Conservation (phyloP, 2,113 vertebrate genomes). For the Chinchilla lanigera region DNA sequence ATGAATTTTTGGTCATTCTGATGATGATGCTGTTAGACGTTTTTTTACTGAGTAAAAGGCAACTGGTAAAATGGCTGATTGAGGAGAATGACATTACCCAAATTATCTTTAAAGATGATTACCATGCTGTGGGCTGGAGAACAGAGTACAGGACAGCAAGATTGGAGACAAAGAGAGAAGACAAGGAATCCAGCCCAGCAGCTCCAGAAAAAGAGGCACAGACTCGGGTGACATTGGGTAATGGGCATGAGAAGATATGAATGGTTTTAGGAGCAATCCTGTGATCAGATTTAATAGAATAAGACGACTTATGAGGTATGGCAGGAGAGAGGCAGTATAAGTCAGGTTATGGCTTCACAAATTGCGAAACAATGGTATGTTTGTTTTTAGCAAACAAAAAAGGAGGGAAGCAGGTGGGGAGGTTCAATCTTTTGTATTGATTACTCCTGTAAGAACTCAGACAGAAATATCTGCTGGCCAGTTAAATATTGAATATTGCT, state of each 20-base stretch:
- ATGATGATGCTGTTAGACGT: not conserved
- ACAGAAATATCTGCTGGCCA: not conserved
- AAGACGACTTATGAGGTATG: not conserved
- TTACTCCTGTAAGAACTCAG: not conserved
- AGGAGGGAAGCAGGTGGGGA: not conserved
- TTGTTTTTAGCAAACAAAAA: not conserved
- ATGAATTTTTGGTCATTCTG: not conserved
- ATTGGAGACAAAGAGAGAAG: not conserved
- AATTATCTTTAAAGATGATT: not conserved
- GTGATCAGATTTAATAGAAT: not conserved
- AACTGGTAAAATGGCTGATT: not conserved
- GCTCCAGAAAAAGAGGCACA: not conserved
- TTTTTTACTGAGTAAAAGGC: not conserved
- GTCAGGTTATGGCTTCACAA: not conserved
- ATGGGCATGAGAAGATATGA: not conserved
- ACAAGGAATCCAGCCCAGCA: not conserved
- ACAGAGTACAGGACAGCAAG: not conserved
- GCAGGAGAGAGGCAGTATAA: not conserved
- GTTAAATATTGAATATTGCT: not conserved
- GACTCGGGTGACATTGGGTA: rapidly evolving
- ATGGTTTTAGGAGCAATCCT: not conserved
- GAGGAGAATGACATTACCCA: not conserved
- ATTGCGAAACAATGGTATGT: not conserved
- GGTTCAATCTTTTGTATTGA: not conserved
- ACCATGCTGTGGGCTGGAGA: not conserved